Evolutionary conservation across 2,113 vertebrate genomes (phyloP).

Genomic region (Anser brachyrhynchus): DNA sequence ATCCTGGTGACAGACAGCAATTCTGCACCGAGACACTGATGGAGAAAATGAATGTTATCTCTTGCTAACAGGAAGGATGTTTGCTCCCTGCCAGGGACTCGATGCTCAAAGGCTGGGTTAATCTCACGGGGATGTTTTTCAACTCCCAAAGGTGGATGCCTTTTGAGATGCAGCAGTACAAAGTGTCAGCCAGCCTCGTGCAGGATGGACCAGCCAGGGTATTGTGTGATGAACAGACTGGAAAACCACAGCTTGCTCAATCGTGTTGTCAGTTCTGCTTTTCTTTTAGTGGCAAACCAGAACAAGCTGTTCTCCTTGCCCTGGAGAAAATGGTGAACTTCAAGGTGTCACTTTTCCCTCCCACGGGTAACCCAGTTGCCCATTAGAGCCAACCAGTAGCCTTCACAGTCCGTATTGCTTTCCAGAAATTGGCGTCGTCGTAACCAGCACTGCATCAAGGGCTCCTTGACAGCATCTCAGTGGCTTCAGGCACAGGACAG

Average conservation of each 20-base stretch:
- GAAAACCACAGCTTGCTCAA: not conserved
- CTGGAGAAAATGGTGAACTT: not conserved
- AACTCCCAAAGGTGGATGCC: not conserved
- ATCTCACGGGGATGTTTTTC: not conserved
- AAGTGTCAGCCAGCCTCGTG: not conserved
- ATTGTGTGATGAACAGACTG: not conserved
- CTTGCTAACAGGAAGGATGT: not conserved
- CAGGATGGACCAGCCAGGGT: not conserved
- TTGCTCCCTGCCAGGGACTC: not conserved
- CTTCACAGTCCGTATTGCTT: not conserved
- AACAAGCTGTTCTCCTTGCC: slow-evolving; percentile 13
- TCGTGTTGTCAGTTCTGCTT: not conserved
- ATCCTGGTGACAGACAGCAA: not conserved
- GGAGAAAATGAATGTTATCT: slow-evolving; percentile 30
- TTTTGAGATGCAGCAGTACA: not conserved
- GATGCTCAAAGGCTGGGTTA: not conserved
- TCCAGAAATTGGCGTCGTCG: not conserved
- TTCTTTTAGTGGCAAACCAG: not conserved
- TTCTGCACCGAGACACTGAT: not conserved
- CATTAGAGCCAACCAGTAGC: not conserved
- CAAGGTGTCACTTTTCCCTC: not conserved
- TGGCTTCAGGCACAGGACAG: not conserved
- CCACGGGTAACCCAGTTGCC: not conserved
- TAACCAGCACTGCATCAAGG: not conserved
- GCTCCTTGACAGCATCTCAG: not conserved